Evolutionary conservation across 2,113 vertebrate genomes (phyloP).

Genomic region (Microtus richardsoni): DNA sequence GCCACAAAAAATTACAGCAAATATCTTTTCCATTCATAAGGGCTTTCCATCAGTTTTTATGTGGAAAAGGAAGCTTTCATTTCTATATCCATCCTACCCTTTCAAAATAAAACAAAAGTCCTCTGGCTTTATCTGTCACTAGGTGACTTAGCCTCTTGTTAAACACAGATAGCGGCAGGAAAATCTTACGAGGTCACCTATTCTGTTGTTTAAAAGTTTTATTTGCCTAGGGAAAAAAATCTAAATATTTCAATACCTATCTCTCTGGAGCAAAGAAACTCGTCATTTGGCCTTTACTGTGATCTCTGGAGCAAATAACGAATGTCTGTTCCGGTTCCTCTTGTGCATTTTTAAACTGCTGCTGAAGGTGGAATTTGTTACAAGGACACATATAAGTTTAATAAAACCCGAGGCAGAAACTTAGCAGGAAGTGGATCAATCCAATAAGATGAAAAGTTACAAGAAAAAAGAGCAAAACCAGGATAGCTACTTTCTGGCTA

Average conservation of each 20-base stretch:
- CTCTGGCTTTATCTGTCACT: not conserved
- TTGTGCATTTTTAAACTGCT: slow-evolving; percentile 41
- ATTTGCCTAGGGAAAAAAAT: not conserved
- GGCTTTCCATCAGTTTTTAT: not conserved
- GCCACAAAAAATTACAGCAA: not conserved
- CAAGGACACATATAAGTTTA: not conserved
- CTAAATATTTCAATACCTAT: slow-evolving; percentile 42
- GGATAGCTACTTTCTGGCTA: not conserved
- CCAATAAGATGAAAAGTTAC: not conserved
- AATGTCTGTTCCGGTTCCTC: not conserved
- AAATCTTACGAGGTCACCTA: not conserved
- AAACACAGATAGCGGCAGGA: not conserved
- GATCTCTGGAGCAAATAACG: slow-evolving; percentile 49
- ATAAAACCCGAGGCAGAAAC: not conserved
- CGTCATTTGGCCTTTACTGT: not conserved
- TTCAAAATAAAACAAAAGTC: not conserved
- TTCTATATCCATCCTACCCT: not conserved
- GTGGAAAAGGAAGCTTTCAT: not conserved
- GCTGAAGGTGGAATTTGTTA: slow-evolving; percentile 28
- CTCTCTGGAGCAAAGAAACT: not conserved
- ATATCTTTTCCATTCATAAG: not conserved
- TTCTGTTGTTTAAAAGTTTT: slow-evolving; percentile 4
- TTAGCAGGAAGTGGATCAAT: not conserved
- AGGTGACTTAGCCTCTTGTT: not conserved
- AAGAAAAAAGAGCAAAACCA: not conserved